Evolutionary conservation across 2,888 invertebrate species (phyloP).

Genomic region (Acholoe squamosa): DNA sequence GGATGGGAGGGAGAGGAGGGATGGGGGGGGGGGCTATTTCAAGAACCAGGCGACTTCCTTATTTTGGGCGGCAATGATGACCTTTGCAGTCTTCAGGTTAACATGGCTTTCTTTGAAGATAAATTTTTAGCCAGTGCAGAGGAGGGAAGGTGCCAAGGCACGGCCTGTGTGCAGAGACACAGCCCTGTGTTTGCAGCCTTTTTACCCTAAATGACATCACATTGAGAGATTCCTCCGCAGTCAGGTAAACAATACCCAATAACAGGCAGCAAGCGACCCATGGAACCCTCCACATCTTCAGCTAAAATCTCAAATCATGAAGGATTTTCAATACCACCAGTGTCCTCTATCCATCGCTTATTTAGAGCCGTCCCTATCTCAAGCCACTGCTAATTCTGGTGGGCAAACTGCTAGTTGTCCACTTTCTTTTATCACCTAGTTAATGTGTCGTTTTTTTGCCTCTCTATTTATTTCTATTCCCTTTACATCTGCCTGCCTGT

Average conservation of each 20-base stretch:
- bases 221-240: neutral
- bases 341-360: neutral
- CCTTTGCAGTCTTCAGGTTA: constrained; percentile 23
- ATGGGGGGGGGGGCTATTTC: neutral
- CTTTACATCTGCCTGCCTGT: neutral
- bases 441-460: neutral
- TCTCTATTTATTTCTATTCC: neutral
- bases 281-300: neutral
- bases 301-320: neutral
- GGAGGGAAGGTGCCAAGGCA: neutral
- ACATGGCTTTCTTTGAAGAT: constrained; percentile 28
- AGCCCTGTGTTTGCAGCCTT: neutral
- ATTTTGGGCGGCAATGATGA: constrained; percentile 35
- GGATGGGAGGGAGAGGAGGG: too few species aligned
- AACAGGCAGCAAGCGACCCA: neutral
- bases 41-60: constrained; percentile 22
- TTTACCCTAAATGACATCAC: constrained; percentile 3
- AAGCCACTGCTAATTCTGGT: constrained; percentile 6
- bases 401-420: neutral
- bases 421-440: constrained; percentile 8
- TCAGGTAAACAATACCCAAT: neutral
- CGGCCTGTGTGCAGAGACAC: neutral
- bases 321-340: neutral
- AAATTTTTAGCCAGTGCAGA: constrained; percentile 20
- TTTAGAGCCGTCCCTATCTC: neutral